phyloP scores from a whole-genome alignment of 2,797 vertebrate species.

The Lindbergichthys nudifrons region DNA sequence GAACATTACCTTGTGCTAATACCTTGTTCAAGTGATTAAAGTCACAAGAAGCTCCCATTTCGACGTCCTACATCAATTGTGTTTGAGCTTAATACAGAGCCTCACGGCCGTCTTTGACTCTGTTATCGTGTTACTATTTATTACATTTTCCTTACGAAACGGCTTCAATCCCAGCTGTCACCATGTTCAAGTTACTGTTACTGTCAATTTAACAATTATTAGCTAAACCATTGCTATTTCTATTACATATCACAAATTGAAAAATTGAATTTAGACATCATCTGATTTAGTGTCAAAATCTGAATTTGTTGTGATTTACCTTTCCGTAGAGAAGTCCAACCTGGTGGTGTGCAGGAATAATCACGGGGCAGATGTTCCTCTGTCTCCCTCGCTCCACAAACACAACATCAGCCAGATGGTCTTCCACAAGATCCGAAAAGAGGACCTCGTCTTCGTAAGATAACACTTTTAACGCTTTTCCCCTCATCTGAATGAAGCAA shows the following conservation, averaged over 20 bases:
- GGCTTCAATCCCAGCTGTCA: not conserved
- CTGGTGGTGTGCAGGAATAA: constrained; percentile 93
- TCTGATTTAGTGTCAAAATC: not conserved
- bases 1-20: not conserved
- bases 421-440: constrained; percentile 97
- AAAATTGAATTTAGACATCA: not conserved
- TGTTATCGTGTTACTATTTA: not conserved
- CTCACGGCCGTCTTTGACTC: not conserved
- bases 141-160: not conserved
- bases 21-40: not conserved
- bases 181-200: not conserved
- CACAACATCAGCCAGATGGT: constrained; percentile 97
- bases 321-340: constrained; percentile 92
- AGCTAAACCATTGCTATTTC: not conserved
- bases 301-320: not conserved
- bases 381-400: constrained; percentile 88
- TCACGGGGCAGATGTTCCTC: constrained; percentile 85
- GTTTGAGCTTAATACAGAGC: not conserved
- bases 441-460: constrained; percentile 93
- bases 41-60: not conserved
- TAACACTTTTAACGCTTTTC: not conserved
- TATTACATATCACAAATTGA: not conserved
- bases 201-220: not conserved
- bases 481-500: not conserved
- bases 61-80: not conserved